Evolutionary conservation across 2,113 vertebrate genomes (phyloP).

Genomic region (Rhinopomastus cyanomelas): DNA sequence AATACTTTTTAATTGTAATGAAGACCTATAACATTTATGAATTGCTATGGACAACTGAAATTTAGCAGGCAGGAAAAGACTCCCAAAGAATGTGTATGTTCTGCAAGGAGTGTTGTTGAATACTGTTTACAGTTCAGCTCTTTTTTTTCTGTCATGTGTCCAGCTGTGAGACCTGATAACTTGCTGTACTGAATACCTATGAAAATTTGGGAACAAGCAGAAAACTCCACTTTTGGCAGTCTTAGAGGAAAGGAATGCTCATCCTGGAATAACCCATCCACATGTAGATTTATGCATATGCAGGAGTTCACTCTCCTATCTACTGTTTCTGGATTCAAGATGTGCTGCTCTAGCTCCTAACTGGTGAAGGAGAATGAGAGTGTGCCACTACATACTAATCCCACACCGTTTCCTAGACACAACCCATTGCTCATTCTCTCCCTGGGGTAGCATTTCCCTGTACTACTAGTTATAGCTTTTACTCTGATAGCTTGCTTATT

Average conservation of each 20-base stretch:
- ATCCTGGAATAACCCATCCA: not conserved
- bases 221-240: not conserved
- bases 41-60: not conserved
- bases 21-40: not conserved
- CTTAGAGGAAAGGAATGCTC: not conserved
- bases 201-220: not conserved
- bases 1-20: not conserved
- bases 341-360: not conserved
- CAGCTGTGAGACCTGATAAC: not conserved
- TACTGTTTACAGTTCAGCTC: not conserved
- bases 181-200: not conserved
- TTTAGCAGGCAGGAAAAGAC: not conserved
- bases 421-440: not conserved
- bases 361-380: not conserved
- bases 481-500: not conserved
- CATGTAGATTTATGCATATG: not conserved
- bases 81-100: not conserved
- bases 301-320: not conserved
- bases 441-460: not conserved
- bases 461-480: not conserved
- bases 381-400: not conserved
- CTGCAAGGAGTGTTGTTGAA: not conserved
- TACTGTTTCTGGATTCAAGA: not conserved
- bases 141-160: not conserved
- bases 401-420: not conserved